phyloP scores from a whole-genome alignment of 2,888 invertebrate species.

The Folsomia manolachei region DNA sequence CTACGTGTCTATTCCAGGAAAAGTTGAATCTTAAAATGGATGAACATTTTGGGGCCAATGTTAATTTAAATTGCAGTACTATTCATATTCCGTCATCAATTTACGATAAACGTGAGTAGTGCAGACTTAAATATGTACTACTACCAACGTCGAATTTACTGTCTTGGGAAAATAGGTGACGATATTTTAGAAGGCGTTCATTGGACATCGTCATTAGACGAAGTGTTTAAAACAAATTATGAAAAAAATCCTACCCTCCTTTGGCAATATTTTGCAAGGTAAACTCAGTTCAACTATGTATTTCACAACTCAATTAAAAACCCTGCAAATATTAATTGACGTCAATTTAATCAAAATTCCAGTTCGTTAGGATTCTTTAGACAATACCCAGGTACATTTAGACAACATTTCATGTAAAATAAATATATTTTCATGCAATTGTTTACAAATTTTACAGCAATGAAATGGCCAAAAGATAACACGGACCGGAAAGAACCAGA shows the following conservation, averaged over 20 bases:
- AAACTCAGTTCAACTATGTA: no score
- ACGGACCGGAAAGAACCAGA: conserved; percentile 61
- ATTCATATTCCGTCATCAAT: conserved; percentile 94
- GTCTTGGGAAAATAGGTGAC: conserved; percentile 58
- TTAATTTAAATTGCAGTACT: conserved; percentile 62
- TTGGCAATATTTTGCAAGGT: conserved; percentile 99
- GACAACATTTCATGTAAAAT: background rate
- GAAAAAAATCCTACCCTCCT: conserved; percentile 82
- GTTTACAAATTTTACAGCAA: conserved; percentile 61
- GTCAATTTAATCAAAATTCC: no score
- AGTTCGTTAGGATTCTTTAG: conserved; percentile 87
- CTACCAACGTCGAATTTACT: background rate
- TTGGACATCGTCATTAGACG: conserved; percentile 88
- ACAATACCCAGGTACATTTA: conserved; percentile 77
- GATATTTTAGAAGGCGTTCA: conserved; percentile 84
- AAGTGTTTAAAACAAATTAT: conserved; percentile 80
- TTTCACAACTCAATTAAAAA: no score
- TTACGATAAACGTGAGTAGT: conserved; percentile 72
- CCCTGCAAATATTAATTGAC: no score
- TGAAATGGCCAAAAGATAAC: conserved; percentile 67
- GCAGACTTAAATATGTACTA: background rate
- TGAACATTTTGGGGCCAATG: conserved; percentile 37
- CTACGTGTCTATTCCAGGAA: no score
- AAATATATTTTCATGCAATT: no score
- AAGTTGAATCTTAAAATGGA: conserved; percentile 27